phyloP scores from a whole-genome alignment of 2,113 vertebrate species.

The Clinocottus analis region DNA sequence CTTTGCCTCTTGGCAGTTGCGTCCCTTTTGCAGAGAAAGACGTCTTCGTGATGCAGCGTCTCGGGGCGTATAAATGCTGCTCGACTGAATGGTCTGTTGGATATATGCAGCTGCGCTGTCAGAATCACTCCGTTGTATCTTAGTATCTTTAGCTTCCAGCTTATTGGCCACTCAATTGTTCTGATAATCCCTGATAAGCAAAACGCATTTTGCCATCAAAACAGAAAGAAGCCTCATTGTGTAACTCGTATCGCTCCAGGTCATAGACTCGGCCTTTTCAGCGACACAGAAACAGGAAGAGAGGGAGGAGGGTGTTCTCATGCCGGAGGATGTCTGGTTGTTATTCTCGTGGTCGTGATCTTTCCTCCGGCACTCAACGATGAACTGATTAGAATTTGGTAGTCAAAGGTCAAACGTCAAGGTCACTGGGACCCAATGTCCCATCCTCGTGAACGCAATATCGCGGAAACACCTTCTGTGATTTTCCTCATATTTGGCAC shows the following conservation, averaged over 20 bases:
- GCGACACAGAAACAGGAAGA: slow-evolving; percentile 6
- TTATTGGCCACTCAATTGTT: slow-evolving; percentile 14
- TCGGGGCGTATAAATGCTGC: slow-evolving; percentile 24
- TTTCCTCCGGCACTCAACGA: neutral
- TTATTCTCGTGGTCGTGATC: neutral
- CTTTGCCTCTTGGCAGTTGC: slow-evolving; percentile 33
- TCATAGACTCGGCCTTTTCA: slow-evolving; percentile 31
- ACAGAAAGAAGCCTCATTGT: slow-evolving; percentile 5
- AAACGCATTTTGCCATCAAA: slow-evolving; percentile 19
- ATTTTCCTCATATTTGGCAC: neutral
- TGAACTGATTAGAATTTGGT: neutral
- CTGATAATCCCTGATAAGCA: slow-evolving; percentile 15
- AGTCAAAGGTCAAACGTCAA: too few species aligned
- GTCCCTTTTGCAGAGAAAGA: slow-evolving; percentile 20
- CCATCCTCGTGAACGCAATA: neutral
- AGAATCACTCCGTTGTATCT: slow-evolving; percentile 16
- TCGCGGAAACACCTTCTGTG: neutral
- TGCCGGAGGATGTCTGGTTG: too few species aligned
- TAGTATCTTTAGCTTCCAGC: slow-evolving; percentile 7
- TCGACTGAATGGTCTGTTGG: slow-evolving; percentile 11
- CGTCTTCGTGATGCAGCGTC: neutral
- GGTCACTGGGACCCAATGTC: neutral
- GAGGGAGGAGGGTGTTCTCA: neutral
- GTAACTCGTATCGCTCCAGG: slow-evolving; percentile 30
- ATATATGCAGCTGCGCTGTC: slow-evolving; percentile 24